Evolutionary conservation across 2,888 invertebrate genomes (phyloP).

Genomic region (Alloplasta piceator): DNA sequence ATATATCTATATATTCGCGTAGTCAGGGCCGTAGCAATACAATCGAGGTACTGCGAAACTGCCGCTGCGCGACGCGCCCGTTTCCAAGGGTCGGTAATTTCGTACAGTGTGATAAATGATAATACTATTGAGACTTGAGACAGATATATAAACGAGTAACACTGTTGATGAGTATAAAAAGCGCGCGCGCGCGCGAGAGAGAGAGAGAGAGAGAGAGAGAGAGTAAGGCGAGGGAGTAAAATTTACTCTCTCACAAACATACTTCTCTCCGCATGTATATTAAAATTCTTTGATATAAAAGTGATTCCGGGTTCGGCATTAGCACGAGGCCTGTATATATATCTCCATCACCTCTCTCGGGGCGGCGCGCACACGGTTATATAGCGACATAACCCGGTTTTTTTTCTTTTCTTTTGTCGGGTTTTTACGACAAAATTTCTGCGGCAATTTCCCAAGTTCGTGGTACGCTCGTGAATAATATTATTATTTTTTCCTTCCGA

Average conservation of each 20-base stretch:
- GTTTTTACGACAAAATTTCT: slow-evolving; percentile 28
- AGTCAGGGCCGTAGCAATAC: slow-evolving; percentile 35
- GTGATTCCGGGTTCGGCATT: too few relatives aligned
- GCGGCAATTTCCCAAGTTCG: slow-evolving; percentile 12
- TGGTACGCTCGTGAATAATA: too few relatives aligned
- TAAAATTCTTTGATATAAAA: too few relatives aligned
- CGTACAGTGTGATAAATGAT: slow-evolving; percentile 9
- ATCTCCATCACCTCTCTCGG: neutral
- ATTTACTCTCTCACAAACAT: too few relatives aligned
- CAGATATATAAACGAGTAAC: neutral
- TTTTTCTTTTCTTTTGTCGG: neutral
- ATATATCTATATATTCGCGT: too few relatives aligned
- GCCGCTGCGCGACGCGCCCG: slow-evolving; percentile 47
- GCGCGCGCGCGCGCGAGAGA: too few relatives aligned
- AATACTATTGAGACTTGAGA: slow-evolving; percentile 1
- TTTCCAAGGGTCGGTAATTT: slow-evolving; percentile 57
- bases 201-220: too few relatives aligned
- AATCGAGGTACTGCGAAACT: slow-evolving; percentile 44
- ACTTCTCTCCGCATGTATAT: too few relatives aligned
- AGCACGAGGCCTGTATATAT: too few relatives aligned
- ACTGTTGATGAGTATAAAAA: neutral
- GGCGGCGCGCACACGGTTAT: slow-evolving; percentile 35
- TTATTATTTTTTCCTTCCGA: too few relatives aligned
- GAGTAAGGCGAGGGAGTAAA: too few relatives aligned
- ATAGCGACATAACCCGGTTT: slow-evolving; percentile 60